These are phyloP conservation scores for Lymantria dispar DNA, from an alignment of 2,888 invertebrate genomes.

Conservation along the genomic window DNA sequence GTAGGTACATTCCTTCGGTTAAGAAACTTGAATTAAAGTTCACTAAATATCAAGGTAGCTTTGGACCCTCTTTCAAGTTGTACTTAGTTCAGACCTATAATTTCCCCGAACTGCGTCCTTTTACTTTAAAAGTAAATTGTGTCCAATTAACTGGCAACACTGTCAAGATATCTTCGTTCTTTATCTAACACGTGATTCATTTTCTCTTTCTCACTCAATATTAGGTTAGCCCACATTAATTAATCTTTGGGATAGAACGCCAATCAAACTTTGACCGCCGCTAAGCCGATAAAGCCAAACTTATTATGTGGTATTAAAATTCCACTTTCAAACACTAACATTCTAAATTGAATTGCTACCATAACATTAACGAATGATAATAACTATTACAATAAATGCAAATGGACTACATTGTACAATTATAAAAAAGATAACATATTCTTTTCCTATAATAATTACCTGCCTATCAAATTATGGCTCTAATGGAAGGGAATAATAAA, in stretches of 20 bases:
- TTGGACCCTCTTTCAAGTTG: slow-evolving; percentile 46
- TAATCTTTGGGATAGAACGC: slow-evolving; percentile 75
- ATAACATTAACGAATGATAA: slow-evolving; percentile 48
- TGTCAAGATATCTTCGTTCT: slow-evolving; percentile 48
- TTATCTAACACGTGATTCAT: slow-evolving; percentile 39
- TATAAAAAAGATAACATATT: slow-evolving; percentile 28
- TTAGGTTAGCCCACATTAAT: slow-evolving; percentile 72
- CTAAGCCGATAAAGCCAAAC: slow-evolving; percentile 76
- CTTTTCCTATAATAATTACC: slow-evolving; percentile 34
- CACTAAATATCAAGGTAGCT: slow-evolving; percentile 43
- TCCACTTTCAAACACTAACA: slow-evolving; percentile 66
- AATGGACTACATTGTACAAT: slow-evolving; percentile 11
- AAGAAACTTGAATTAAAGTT: slow-evolving; percentile 38
- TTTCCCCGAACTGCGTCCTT: slow-evolving; percentile 56
- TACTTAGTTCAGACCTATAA: slow-evolving; percentile 54
- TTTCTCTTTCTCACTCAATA: slow-evolving; percentile 54
- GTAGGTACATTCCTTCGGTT: slow-evolving; percentile 31
- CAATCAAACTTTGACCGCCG: slow-evolving; percentile 80
- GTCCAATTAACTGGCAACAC: slow-evolving; percentile 72
- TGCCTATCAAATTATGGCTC: slow-evolving; percentile 40
- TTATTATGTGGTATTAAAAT: slow-evolving; percentile 80
- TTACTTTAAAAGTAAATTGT: slow-evolving; percentile 60
- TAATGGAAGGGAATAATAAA: slow-evolving; percentile 34
- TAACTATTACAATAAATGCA: slow-evolving; percentile 48
- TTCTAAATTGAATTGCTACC: slow-evolving; percentile 65